Conservation (phyloP, 1,140 invertebrate genomes). For the Aricia agestis region DNA sequence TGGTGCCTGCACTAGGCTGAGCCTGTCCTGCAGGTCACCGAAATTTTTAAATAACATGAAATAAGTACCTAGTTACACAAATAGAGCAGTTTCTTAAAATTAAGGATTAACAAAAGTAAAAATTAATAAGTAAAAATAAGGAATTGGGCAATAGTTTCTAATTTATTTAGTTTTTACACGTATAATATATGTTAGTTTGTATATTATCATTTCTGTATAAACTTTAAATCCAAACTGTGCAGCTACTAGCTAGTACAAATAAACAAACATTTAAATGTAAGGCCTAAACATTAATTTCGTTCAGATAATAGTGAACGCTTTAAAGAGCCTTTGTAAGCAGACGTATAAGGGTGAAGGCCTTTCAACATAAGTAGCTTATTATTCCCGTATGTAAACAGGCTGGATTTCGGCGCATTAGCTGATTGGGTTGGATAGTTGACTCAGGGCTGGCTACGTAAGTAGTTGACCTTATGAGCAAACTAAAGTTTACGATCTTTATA, state of each 20-base stretch:
- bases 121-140: no score
- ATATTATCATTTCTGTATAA: neutral
- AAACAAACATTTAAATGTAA: neutral
- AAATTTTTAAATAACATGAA: no score
- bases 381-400: conserved; percentile 1
- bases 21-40: no score
- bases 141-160: no score
- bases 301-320: neutral
- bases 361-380: conserved; percentile 9
- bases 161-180: no score
- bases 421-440: conserved; percentile 2
- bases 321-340: conserved; percentile 5
- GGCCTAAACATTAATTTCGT: neutral
- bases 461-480: neutral
- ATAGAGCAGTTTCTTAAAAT: no score
- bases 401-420: conserved; percentile 2
- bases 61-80: no score
- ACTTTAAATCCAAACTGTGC: no score
- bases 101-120: no score
- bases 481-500: neutral
- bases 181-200: no score
- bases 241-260: neutral
- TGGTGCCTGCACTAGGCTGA: no score
- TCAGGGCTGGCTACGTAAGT: neutral
- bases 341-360: neutral